Evolutionary conservation across 2,797 vertebrate genomes (phyloP).

Genomic region (Lateolabrax maculatus): DNA sequence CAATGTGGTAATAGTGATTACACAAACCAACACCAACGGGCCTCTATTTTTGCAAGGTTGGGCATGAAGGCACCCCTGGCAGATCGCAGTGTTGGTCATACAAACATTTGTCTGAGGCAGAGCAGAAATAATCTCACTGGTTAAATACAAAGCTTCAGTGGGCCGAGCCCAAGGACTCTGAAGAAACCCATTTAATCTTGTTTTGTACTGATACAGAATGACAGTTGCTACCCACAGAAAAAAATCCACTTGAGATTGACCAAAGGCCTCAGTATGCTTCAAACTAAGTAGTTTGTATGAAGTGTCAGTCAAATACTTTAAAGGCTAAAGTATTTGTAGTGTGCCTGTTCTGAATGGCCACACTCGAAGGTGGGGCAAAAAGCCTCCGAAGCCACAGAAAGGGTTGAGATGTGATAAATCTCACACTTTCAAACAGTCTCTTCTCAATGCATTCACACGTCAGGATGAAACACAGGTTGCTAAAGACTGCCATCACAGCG

Average conservation of each 20-base stretch:
- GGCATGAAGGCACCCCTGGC: background rate
- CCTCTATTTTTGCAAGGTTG: slow-evolving; percentile 26
- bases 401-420: too few relatives aligned
- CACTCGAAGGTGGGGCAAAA: background rate
- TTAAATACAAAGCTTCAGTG: background rate
- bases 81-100: background rate
- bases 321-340: background rate
- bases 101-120: slow-evolving; percentile 9
- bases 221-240: background rate
- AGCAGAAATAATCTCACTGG: slow-evolving; percentile 10
- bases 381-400: too few relatives aligned
- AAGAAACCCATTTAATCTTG: background rate
- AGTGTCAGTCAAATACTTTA: background rate
- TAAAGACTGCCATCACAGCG: too few relatives aligned
- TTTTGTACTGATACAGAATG: background rate
- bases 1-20: slow-evolving; percentile 53
- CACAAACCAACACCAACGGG: slow-evolving; percentile 19
- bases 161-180: background rate
- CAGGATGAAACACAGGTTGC: too few relatives aligned
- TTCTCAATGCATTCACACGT: background rate
- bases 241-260: background rate
- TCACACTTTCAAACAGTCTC: too few relatives aligned
- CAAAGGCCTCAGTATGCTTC: background rate
- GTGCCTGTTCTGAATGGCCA: background rate
- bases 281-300: background rate